Base-by-base conservation (phyloP, 2,797 vertebrate species). In the Eulemur rubriventer region DNA sequence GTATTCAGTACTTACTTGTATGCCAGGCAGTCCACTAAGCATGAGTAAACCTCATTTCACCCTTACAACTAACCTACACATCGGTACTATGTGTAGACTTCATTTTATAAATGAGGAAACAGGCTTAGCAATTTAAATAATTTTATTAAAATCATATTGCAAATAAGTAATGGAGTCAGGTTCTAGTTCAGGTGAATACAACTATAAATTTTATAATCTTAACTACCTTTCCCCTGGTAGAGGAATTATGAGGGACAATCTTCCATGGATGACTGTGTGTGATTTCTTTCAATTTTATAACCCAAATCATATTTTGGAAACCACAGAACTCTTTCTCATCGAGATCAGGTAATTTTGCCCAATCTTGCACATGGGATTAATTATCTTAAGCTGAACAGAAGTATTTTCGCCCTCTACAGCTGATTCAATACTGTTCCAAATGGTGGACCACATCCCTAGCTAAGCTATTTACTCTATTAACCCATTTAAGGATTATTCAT, bases 311-410 rank as follows among this genome's bases (percentile, higher is more conserved):
- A 80, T 48, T 82, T 43, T 16, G 10, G 38, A 89, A 12, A 43
- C 55, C 38, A 35, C 33, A 52, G 6, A 48, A 88, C 48, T 76
- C 52, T 52, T 48, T 22, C 7, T 57, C 41, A 81, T 61, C 11
- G 11, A 43, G 28, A 82, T 46, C 24, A 17, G 4, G 79, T 65
- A 35, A 73, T 93, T 92, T 91, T 82, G 83, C 7, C 17, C n/a
- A 61, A 24, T 65, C 48, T 55, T 30, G 24, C 22, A 38, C 8
- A 2, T n/a, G 30, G 46, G 30, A 85, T 72, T 76, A 72, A 85
- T 94, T 81, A 69, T 63, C n/a, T 91, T 50, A 67, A 67, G 4
- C 26, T 83, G 70, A 88, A 50, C 35, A 57, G 24, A 46, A 76
- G 38, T 33, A 72, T 2, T 13, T 48, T 52, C 24, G 14, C 61